Conservation (phyloP, 1,140 invertebrate species). For the Hylyphantes graminicola region DNA sequence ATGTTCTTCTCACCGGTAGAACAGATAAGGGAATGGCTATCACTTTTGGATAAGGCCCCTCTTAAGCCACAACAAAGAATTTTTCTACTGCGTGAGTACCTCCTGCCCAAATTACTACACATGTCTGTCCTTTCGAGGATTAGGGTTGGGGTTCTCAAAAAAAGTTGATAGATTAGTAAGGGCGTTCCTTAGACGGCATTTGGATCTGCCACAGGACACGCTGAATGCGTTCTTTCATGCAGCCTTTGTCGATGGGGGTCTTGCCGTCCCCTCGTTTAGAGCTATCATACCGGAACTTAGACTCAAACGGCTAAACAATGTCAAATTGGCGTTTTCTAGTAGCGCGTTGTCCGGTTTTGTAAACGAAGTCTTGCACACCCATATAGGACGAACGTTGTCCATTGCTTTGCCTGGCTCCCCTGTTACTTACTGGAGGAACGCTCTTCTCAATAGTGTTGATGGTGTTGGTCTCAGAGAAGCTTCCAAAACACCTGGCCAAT, state of each 20-base stretch:
- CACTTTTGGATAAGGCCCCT: not conserved
- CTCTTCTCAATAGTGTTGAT: not conserved
- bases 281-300: not conserved
- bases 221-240: not conserved
- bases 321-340: not conserved
- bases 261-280: not conserved
- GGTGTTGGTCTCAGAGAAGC: not conserved
- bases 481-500: not conserved
- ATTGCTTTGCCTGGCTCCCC: fast-evolving
- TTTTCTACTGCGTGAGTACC: not conserved
- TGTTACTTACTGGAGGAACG: not conserved
- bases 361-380: not conserved
- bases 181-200: not conserved
- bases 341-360: not conserved
- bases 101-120: not conserved
- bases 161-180: not conserved
- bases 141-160: not conserved
- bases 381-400: not conserved
- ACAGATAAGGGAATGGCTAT: not conserved
- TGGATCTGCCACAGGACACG: not conserved
- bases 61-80: not conserved
- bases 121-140: not conserved
- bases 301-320: not conserved
- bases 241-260: not conserved
- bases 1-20: not conserved